A percentile compares a stretch with the other conserved stretches of the same genome.
Conservation (phyloP, 2,113 vertebrate species). For the Dendropsophus ebraccatus region DNA sequence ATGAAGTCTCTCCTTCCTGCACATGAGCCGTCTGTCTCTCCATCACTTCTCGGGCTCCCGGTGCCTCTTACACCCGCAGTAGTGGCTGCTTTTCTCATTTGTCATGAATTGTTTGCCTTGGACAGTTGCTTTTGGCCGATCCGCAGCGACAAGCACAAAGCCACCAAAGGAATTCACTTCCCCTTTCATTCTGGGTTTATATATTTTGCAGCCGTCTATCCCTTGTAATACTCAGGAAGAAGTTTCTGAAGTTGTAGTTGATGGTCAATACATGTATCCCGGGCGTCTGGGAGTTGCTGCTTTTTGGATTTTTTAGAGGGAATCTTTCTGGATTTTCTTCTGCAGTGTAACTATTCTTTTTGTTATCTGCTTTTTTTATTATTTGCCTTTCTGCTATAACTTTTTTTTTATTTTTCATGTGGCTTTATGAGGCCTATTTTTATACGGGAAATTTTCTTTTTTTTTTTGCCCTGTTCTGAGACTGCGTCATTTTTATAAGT, state of each 20-base stretch:
- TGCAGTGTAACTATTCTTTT: background rate
- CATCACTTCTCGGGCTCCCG: background rate
- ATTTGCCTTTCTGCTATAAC: too few species aligned
- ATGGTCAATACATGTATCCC: background rate
- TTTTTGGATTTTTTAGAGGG: background rate
- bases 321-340: background rate
- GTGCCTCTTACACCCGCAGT: conserved; percentile 6
- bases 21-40: background rate
- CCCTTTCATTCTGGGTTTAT: background rate
- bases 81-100: conserved; percentile 39
- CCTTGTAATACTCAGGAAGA: background rate
- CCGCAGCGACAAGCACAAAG: conserved; percentile 4
- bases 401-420: too few species aligned
- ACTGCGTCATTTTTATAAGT: too few species aligned
- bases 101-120: conserved; percentile 36
- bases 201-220: background rate
- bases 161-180: conserved; percentile 30
- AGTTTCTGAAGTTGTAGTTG: background rate
- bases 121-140: conserved; percentile 19
- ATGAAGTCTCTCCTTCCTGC: background rate
- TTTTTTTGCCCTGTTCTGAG: too few species aligned
- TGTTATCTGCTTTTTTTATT: too few species aligned
- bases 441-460: too few species aligned
- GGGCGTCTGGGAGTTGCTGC: background rate
- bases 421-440: too few species aligned